phyloP scores from a whole-genome alignment of 1,140 invertebrate genomes.

The Lethrus apterus region DNA sequence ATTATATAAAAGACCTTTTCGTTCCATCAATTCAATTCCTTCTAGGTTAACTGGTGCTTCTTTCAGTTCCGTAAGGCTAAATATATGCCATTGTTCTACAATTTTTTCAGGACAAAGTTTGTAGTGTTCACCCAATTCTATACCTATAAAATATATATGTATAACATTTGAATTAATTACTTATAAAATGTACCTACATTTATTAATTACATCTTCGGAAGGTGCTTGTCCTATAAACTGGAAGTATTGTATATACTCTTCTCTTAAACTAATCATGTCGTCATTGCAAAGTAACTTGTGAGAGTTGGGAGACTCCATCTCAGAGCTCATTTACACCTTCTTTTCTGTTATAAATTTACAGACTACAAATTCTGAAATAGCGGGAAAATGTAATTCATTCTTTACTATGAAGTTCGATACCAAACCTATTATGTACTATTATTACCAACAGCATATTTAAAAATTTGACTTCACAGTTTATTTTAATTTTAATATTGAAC shows the following conservation, averaged over 20 bases:
- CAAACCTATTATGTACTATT: no score
- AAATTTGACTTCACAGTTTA: no score
- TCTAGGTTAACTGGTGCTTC: conserved; percentile 49
- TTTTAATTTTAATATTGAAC: no score
- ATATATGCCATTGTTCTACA: conserved; percentile 61
- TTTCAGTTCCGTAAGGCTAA: conserved; percentile 51
- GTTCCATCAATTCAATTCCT: conserved; percentile 50
- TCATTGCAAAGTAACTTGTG: neutral
- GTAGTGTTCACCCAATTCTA: conserved; percentile 51
- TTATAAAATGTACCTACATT: conserved; percentile 21
- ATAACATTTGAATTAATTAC: conserved; percentile 3
- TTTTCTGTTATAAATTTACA: neutral
- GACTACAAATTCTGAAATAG: no score
- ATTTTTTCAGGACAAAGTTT: conserved; percentile 53
- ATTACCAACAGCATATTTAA: no score
- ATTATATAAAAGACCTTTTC: conserved; percentile 52
- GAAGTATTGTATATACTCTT: neutral
- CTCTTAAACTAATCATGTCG: neutral
- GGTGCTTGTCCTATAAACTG: neutral
- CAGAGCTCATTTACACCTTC: neutral
- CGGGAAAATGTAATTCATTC: neutral
- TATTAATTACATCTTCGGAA: conserved; percentile 16
- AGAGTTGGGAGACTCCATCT: neutral
- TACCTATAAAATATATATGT: conserved; percentile 37
- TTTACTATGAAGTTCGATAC: neutral